Evolutionary conservation across 2,888 invertebrate species (phyloP).

Genomic region (Spilosoma lubricipeda): DNA sequence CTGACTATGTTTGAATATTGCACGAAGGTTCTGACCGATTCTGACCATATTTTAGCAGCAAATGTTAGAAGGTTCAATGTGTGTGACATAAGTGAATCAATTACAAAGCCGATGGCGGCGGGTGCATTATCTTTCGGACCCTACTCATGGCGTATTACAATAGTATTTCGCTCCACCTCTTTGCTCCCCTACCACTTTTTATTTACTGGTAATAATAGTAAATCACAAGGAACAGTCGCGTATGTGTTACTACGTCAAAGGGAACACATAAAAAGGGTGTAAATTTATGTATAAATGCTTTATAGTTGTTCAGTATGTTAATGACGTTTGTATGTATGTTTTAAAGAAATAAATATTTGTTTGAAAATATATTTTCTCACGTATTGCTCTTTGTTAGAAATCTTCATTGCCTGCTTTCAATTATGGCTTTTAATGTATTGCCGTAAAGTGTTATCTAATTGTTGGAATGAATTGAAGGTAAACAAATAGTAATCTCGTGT

Average conservation of each 20-base stretch:
- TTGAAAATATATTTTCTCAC: conserved; percentile 33
- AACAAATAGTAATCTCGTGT: conserved; percentile 11
- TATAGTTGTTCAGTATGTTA: conserved; percentile 47
- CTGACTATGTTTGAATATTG: conserved; percentile 49
- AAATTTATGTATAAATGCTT: conserved; percentile 67
- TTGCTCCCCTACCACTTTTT: conserved; percentile 85
- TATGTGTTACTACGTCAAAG: conserved; percentile 70
- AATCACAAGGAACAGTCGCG: conserved; percentile 77
- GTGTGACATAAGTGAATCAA: conserved; percentile 82
- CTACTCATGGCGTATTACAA: conserved; percentile 76
- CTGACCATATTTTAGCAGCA: conserved; percentile 34
- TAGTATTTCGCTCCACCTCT: conserved; percentile 84
- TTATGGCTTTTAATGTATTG: conserved; percentile 16
- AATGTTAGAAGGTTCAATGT: conserved; percentile 55
- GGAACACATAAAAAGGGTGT: conserved; percentile 74
- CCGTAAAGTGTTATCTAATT: conserved; percentile 16
- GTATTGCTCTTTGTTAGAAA: conserved; percentile 18
- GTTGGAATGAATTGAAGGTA: conserved; percentile 10
- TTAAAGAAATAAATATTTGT: conserved; percentile 42
- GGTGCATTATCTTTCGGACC: conserved; percentile 78
- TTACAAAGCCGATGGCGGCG: conserved; percentile 76
- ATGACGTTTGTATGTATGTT: conserved; percentile 56
- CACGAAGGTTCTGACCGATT: conserved; percentile 34
- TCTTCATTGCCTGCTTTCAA: conserved; percentile 16
- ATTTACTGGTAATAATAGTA: conserved; percentile 86